These are phyloP conservation scores for Synergus laeviventris DNA, from an alignment of 2,888 invertebrate genomes.

Conservation along the genomic window DNA sequence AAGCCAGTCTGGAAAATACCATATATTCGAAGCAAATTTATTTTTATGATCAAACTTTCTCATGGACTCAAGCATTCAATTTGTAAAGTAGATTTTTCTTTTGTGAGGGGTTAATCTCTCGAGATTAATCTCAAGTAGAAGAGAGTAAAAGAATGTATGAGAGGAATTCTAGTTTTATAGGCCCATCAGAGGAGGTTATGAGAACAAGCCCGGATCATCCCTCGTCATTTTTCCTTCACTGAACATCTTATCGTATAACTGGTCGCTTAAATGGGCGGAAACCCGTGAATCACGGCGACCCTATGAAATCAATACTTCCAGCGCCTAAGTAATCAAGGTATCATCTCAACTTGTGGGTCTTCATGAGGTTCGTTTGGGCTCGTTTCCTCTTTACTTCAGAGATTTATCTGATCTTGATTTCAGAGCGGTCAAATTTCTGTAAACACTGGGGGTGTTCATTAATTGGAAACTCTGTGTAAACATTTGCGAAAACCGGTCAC, in stretches of 20 bases:
- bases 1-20: background rate
- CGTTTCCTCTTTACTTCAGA: constrained; percentile 59
- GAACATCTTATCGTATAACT: constrained; percentile 46
- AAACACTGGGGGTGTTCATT: constrained; percentile 1
- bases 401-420: constrained; percentile 39
- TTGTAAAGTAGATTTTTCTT: constrained; percentile 10
- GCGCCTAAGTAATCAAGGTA: constrained; percentile 75
- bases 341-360: constrained; percentile 75
- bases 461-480: background rate
- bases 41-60: background rate
- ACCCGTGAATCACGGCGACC: constrained; percentile 73
- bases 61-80: background rate
- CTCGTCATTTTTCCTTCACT: constrained; percentile 44
- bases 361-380: constrained; percentile 68
- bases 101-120: background rate
- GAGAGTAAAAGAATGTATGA: constrained; percentile 4
- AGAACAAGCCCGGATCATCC: constrained; percentile 19
- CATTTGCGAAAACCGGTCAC: background rate
- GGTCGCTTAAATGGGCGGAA: constrained; percentile 65
- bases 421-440: constrained; percentile 11
- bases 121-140: background rate
- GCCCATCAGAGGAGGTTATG: constrained; percentile 20
- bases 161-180: constrained; percentile 18
- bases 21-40: background rate
- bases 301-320: constrained; percentile 75